Percentiles rank a stretch among this genome's conserved stretches.
Conservation (phyloP, 92 coral and sea anemone species). For the Actinernus sp. region DNA sequence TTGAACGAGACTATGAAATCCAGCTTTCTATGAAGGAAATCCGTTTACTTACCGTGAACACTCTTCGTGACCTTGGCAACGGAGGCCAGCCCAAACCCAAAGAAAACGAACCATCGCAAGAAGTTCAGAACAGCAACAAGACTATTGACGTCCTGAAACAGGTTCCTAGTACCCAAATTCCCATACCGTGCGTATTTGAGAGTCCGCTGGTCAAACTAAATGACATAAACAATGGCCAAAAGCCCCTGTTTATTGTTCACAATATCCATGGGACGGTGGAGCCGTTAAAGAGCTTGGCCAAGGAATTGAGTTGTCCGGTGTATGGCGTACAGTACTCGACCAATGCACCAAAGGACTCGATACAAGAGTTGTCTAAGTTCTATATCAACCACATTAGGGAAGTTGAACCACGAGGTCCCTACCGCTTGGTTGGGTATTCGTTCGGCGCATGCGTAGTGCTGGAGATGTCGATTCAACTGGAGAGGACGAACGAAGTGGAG, state of each 20-base stretch:
- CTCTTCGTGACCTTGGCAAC: constrained; percentile 70
- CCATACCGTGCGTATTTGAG: constrained; percentile 33
- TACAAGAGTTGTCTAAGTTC: constrained; percentile 59
- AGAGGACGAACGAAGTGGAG: constrained; percentile 77
- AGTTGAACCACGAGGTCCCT: constrained; percentile 71
- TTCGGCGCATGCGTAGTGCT: constrained; percentile 84
- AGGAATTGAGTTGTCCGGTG: constrained; percentile 67
- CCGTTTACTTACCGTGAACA: constrained; percentile 75
- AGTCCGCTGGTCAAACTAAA: constrained; percentile 60
- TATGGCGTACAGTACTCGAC: constrained; percentile 74
- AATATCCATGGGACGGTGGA: constrained; percentile 84
- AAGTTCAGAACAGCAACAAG: constrained; percentile 2
- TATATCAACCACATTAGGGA: constrained; percentile 66
- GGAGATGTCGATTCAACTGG: constrained; percentile 89
- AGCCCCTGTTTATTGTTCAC: constrained; percentile 74
- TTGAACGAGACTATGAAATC: constrained; percentile 87
- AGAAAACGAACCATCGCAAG: constrained; percentile 16
- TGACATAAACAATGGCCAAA: constrained; percentile 61
- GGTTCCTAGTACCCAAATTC: neutral
- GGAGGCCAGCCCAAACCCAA: constrained; percentile 20
- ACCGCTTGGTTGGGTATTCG: constrained; percentile 77
- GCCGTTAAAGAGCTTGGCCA: constrained; percentile 66
- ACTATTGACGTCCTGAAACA: neutral
- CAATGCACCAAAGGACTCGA: constrained; percentile 63
- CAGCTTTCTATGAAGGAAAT: constrained; percentile 85